Base-by-base conservation (phyloP, 2,888 invertebrate species). In the Mesoligia furuncula region DNA sequence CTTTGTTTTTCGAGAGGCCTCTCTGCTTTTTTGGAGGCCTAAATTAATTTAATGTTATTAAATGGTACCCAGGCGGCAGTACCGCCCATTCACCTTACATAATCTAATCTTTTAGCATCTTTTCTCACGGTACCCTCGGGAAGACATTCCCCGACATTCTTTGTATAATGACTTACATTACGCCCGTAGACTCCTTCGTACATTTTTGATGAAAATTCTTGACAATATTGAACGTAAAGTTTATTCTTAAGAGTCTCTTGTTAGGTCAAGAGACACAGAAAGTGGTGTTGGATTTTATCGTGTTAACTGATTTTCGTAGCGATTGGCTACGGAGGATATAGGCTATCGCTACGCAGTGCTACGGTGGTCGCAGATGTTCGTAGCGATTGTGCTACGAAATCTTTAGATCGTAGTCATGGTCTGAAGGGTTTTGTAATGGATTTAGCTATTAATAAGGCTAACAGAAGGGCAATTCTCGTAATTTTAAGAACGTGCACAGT, bases 81-180 rank as follows among this genome's bases (percentile, higher is more conserved):
- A 24, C 2, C 51, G 48, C 64, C 51, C 61, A 62, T 72, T 71
- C 45, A 59, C 39, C 59, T 75, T 79, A 75, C 68, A 79, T 79
- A 79, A 84, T 82, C 64, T 84, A 79, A 84, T 82, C 64, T 84
- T 74, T 79, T 74, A 79, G 36, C 67, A 27, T 57, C 39, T 51
- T 64, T 17, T 70, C 51, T 67, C 20, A 79, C 54, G 64, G 20
- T 31, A n/a, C 82, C 61, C 68, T 42, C 15, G 65, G 54, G 71
- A 51, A 45, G 61, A 54, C 66, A 17, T 27, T 27, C n/a, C n/a
- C 13, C 6, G n/a, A 42, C 48, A 48, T 77, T 81, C 69, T 73
- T 83, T 31, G 7, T 8, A 39, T 57, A 27, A 27, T 24, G 31
- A n/a, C 45, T 57, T 39, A 62, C 17, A 57, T 75, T 81, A 75